Base-by-base conservation (phyloP, 2,888 invertebrate species). In the Neoitamus cyanurus region DNA sequence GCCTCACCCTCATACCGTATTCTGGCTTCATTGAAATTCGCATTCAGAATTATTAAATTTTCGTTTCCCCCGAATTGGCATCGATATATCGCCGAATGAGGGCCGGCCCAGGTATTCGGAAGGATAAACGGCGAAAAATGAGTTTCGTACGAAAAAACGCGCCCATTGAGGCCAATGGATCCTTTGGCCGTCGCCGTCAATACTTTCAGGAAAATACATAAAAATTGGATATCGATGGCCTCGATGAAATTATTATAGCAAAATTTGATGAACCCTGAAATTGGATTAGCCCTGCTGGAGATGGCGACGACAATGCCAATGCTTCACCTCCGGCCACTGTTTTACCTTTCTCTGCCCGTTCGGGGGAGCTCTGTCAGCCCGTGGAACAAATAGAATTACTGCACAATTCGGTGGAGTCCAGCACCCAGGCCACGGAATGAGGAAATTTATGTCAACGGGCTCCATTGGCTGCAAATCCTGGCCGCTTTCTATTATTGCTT, bases 261-360 rank as follows among this genome's bases (percentile, higher is more conserved):
- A 77, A 77, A 77, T 77, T 77, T 77, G 77, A 46, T 77, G 77
- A 77, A 77, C 77, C 77, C 30, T 77, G 77, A 77, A 77, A 77
- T 77, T 77, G 77, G 46, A 36, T 42, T 77, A 42, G 42, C 13
- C 42, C 42, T 46, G 4, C 9, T 28, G 42, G 46, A 42, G 25
- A 42, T 77, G 30, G 13, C n/a, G 77, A 42, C 77, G 36, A 42
- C 77, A 77, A 46, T 77, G 37, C 15, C 58, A 20, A 3, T 5
- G 42, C 36, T 15, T 77, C 70, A 77, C 77, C 25, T 15, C n/a
- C 20, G 36, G 36, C 28, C 75, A n/a, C 20, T 15, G 15, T 20
- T 37, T 36, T 25, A 75, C 36, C 75, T 70, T 70, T 70, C 31
- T 15, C 15, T 25, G 73, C 9, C 36, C 34, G n/a, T 25, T 36